phyloP scores from a whole-genome alignment of 2,113 vertebrate genomes.

The Hyperopisus bebe region DNA sequence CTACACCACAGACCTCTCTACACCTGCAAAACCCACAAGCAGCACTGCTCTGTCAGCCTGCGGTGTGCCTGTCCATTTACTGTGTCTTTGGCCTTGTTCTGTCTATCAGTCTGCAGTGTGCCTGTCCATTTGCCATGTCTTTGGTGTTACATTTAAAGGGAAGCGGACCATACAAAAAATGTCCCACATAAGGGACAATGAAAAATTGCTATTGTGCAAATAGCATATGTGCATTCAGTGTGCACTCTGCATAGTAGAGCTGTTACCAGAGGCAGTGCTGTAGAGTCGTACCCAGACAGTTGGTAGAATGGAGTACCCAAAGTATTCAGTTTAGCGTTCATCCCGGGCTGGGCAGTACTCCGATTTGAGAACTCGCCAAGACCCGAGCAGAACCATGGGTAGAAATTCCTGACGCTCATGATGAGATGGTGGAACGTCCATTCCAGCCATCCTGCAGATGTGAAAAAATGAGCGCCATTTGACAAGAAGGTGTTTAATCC shows the following conservation, averaged over 20 bases:
- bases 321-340: background rate
- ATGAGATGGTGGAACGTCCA: background rate
- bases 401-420: background rate
- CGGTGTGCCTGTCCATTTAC: too few relatives aligned
- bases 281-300: background rate
- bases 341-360: background rate
- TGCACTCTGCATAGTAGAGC: background rate
- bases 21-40: background rate
- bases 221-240: background rate
- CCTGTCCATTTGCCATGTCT: too few relatives aligned
- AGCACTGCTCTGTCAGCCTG: background rate
- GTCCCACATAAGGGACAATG: background rate
- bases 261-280: background rate
- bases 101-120: too few relatives aligned
- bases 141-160: background rate
- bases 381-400: background rate
- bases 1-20: background rate
- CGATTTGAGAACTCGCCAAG: background rate
- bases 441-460: background rate
- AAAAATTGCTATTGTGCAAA: background rate
- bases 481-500: background rate
- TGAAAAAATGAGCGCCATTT: background rate
- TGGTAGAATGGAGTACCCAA: background rate
- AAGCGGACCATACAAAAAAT: background rate
- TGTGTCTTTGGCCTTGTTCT: too few relatives aligned